phyloP scores from a whole-genome alignment of 2,888 invertebrate genomes.

The Brachyptera risi region DNA sequence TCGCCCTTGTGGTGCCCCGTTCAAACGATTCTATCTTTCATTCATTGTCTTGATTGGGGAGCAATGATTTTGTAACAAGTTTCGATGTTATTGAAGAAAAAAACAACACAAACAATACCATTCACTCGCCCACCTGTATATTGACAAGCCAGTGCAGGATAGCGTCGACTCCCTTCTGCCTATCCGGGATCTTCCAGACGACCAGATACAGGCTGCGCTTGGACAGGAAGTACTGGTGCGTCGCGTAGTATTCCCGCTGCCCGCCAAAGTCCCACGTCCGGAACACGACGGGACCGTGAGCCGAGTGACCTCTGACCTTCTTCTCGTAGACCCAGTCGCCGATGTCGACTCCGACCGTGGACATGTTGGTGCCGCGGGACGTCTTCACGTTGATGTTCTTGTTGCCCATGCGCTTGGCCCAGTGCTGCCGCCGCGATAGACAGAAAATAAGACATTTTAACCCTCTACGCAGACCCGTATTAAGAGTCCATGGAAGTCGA shows the following conservation, averaged over 20 bases:
- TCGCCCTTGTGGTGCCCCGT: no score
- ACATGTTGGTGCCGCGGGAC: constrained; percentile 75
- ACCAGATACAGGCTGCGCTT: constrained; percentile 92
- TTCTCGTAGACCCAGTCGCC: constrained; percentile 92
- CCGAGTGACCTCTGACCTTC: constrained; percentile 66
- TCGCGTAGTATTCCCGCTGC: constrained; percentile 96
- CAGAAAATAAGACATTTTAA: no score
- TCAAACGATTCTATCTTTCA: no score
- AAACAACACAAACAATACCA: no score
- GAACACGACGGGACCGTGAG: constrained; percentile 81
- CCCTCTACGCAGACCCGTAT: not conserved
- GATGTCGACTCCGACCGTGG: constrained; percentile 97
- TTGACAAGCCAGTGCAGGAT: constrained; percentile 96
- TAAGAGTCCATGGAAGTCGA: not conserved
- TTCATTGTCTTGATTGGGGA: no score
- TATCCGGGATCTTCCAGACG: constrained; percentile 91
- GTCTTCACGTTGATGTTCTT: constrained; percentile 73
- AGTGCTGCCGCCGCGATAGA: constrained; percentile 65
- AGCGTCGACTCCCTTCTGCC: constrained; percentile 81
- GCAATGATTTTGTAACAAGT: no score
- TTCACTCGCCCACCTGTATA: no score
- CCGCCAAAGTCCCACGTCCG: constrained; percentile 99
- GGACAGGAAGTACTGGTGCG: constrained; percentile 97
- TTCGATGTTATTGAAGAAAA: no score
- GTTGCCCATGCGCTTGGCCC: constrained; percentile 94